These are phyloP conservation scores for Sycobia sp. DNA, from an alignment of 1,140 invertebrate genomes.

Conservation along the genomic window DNA sequence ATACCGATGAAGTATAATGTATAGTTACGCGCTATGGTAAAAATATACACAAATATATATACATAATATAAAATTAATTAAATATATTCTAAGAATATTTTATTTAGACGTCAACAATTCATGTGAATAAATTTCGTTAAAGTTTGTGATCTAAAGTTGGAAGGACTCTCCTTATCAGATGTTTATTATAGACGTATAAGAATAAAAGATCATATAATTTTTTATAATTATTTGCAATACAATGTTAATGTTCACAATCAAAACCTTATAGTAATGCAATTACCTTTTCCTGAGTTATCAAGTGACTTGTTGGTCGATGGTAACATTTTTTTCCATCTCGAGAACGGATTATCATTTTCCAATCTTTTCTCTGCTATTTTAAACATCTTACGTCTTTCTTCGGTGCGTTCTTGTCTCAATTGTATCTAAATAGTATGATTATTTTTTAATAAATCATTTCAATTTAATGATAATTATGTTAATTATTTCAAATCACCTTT, in stretches of 20 bases:
- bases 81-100: too few species aligned
- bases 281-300: slow-evolving; percentile 36
- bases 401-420: slow-evolving; percentile 84
- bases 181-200: too few species aligned
- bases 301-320: slow-evolving; percentile 61
- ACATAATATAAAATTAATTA: too few species aligned
- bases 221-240: slow-evolving; percentile 16
- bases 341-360: slow-evolving; percentile 66
- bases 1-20: too few species aligned
- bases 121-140: not conserved
- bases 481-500: slow-evolving; percentile 29
- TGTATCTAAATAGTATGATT: slow-evolving; percentile 67
- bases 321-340: slow-evolving; percentile 74
- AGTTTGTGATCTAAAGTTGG: not conserved
- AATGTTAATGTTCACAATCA: too few species aligned
- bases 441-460: not conserved
- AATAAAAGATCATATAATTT: too few species aligned
- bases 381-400: slow-evolving; percentile 91
- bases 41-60: too few species aligned
- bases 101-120: too few species aligned
- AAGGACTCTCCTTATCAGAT: not conserved
- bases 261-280: too few species aligned
- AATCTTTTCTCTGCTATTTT: slow-evolving; percentile 77
- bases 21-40: too few species aligned
- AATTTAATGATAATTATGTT: not conserved